phyloP scores from a whole-genome alignment of 2,888 invertebrate species.

The Carpatolechia fugitivella region DNA sequence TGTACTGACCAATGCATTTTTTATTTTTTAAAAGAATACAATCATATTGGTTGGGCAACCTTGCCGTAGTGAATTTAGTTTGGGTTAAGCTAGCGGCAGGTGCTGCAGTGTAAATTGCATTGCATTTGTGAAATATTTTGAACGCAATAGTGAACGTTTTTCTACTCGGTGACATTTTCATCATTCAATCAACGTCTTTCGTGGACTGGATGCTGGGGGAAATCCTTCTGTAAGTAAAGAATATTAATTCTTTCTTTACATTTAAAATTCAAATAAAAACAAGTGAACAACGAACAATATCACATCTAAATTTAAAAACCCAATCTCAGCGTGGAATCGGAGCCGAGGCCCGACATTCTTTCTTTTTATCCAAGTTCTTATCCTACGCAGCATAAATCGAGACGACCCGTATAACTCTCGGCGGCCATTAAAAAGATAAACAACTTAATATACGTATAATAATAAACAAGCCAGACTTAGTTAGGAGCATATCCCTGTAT shows the following conservation, averaged over 20 bases:
- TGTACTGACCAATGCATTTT: conserved; percentile 21
- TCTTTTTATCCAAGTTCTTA: conserved; percentile 64
- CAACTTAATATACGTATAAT: conserved; percentile 78
- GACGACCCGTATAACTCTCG: conserved; percentile 73
- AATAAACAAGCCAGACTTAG: conserved; percentile 74
- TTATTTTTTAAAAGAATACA: neutral
- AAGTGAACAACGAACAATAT: conserved; percentile 53
- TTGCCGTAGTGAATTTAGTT: neutral
- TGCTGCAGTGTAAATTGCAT: neutral
- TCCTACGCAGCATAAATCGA: conserved; percentile 70
- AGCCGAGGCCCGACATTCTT: conserved; percentile 58
- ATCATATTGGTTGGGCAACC: no score
- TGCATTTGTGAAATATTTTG: neutral
- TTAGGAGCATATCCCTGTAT: conserved; percentile 50
- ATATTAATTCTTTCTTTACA: neutral
- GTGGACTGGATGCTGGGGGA: neutral
- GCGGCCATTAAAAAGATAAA: conserved; percentile 76
- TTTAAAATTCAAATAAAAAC: conserved; percentile 28
- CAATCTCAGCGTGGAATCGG: conserved; percentile 68
- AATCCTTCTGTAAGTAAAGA: neutral
- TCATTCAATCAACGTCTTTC: no score
- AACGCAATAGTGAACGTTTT: no score
- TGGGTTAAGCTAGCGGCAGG: neutral
- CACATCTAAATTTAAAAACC: conserved; percentile 76
- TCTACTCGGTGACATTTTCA: no score